A percentile compares a stretch with the other conserved stretches of the same genome.
Evolutionary conservation across 2,888 invertebrate species (phyloP).

Genomic region (Alloscopus bannaensis): DNA sequence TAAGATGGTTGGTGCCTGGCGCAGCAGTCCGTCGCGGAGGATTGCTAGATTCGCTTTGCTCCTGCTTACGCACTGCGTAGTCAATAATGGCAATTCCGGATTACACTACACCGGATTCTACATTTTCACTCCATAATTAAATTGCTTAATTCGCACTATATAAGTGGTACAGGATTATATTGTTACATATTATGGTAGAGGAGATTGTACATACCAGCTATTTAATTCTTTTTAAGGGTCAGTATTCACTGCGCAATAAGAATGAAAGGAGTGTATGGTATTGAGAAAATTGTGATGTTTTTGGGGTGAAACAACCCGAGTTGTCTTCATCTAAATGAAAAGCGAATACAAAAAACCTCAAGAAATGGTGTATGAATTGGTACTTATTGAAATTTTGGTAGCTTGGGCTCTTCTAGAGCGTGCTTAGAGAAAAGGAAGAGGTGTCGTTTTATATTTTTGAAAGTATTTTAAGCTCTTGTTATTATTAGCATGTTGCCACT

Average conservation of each 20-base stretch:
- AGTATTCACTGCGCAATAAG: background rate
- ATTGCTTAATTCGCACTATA: constrained; percentile 50
- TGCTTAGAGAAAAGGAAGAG: constrained; percentile 17
- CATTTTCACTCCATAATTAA: constrained; percentile 12
- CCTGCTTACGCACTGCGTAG: no score
- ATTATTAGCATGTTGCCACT: constrained; percentile 41
- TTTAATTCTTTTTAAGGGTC: no score
- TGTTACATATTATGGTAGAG: constrained; percentile 35
- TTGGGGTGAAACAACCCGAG: constrained; percentile 58
- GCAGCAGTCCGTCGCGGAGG: no score
- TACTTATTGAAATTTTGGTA: no score
- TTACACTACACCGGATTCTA: constrained; percentile 24
- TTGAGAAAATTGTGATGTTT: constrained; percentile 3
- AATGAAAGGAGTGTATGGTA: background rate
- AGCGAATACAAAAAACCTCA: constrained; percentile 45
- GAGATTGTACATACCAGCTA: no score
- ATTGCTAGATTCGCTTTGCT: no score
- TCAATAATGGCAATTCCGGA: background rate
- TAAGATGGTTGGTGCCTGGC: no score
- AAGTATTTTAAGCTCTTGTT: constrained; percentile 31
- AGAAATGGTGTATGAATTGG: constrained; percentile 10
- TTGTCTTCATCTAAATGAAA: constrained; percentile 9
- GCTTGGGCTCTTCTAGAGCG: constrained; percentile 25
- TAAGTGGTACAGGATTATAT: constrained; percentile 56
- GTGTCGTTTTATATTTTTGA: constrained; percentile 28